Evolutionary conservation across 2,797 vertebrate species (phyloP).

Genomic region (Silurus aristotelis): DNA sequence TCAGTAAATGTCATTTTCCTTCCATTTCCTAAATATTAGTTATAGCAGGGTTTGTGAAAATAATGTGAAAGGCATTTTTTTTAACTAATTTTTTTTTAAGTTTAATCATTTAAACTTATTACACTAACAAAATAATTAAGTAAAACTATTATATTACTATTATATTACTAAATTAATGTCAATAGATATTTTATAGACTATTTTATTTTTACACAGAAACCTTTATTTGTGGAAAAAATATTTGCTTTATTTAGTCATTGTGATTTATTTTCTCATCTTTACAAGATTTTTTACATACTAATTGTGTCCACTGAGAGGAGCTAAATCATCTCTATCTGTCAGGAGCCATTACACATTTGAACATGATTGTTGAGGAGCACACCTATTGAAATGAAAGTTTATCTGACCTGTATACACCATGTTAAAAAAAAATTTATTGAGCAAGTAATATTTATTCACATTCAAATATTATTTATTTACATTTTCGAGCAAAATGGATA

Average conservation of each 20-base stretch:
- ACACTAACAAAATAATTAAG: not conserved
- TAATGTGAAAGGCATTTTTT: not conserved
- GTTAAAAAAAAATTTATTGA: not conserved
- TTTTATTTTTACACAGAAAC: not conserved
- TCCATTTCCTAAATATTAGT: not conserved
- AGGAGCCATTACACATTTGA: conserved; percentile 13
- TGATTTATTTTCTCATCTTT: not conserved
- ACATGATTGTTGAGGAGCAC: not conserved
- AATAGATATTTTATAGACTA: not conserved
- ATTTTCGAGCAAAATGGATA: not conserved
- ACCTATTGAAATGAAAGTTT: not conserved
- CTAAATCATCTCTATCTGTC: conserved; percentile 29
- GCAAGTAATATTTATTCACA: not conserved
- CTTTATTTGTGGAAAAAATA: not conserved
- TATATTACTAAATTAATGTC: not conserved
- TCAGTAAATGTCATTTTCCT: not conserved
- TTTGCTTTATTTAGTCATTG: not conserved
- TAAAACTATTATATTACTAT: not conserved
- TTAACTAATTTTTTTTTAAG: no score
- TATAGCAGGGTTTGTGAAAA: not conserved
- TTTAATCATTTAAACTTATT: conserved; percentile 17
- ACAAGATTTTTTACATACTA: conserved; percentile 6
- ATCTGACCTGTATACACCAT: not conserved
- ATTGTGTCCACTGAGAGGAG: conserved; percentile 53
- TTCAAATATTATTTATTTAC: not conserved